Base-by-base conservation (phyloP, 2,888 invertebrate species). In the Eristalis tenax region DNA sequence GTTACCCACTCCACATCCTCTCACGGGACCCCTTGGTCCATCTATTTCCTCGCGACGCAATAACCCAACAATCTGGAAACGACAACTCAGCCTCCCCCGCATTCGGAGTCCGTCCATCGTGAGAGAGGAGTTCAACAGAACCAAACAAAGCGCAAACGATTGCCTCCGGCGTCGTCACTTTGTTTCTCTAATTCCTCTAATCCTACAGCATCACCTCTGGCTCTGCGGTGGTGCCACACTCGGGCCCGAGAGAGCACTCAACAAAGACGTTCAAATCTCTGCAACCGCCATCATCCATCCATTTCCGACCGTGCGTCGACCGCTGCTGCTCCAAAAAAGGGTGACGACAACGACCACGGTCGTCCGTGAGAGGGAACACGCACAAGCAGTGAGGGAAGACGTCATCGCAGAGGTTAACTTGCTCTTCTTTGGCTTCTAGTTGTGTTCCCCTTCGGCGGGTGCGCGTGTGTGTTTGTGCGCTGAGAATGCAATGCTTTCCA, bases 271-370 rank as follows among this genome's bases (percentile, higher is more conserved):
- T 40, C n/a, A 71, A 71, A 69, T 69, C 22, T 64, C 40, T 66
- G 15, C 26, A 40, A 56, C 32, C 28, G 59, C 38, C 73, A 66
- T 23, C 71, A 57, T 26, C 66, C n/a, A 65, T 66, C 59, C 23
- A 61, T 66, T 32, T n/a, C 35, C 61, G 73, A 57, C 38, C 57
- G 32, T 32, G 35, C 22, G 23, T 35, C 43, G 22, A 32, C 73
- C 28, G 38, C 43, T 43, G 22, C 28, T 63, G 73, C 73, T 63
- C 73, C 73, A 73, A 63, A 73, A 73, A 73, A 66, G 73, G 63
- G 73, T 64, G 73, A 63, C 73, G 43, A 63, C 59, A 32, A 38
- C 13, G 43, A 8, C 50, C 23, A 23, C 10, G 18, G 15, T 22
- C 26, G 32, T 43, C 6, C 50, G 18, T 8, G 50, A 50, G 18